These are phyloP conservation scores for Calliscelio sp. DNA, from an alignment of 2,888 invertebrate genomes.

Conservation along the genomic window DNA sequence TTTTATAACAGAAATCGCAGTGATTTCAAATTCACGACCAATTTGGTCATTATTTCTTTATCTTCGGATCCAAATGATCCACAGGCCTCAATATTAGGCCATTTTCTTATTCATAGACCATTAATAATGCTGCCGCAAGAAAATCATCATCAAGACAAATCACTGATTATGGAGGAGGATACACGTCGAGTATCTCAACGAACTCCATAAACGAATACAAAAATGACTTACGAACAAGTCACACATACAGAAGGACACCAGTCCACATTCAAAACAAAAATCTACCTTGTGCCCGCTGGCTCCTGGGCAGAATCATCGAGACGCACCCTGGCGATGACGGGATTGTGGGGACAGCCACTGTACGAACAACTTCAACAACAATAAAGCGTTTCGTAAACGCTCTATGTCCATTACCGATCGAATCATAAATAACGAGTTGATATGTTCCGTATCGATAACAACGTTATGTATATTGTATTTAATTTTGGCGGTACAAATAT, in stretches of 20 bases:
- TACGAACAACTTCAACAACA: neutral
- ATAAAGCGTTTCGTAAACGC: too few species aligned
- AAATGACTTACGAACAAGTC: slow-evolving; percentile 57
- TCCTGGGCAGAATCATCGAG: slow-evolving; percentile 5
- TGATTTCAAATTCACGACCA: too few species aligned
- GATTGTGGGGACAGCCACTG: slow-evolving; percentile 5
- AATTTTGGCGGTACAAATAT: too few species aligned
- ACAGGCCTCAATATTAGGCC: slow-evolving; percentile 1
- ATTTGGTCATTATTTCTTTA: neutral
- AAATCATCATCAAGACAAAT: slow-evolving; percentile 1
- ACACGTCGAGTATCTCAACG: slow-evolving; percentile 2
- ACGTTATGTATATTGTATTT: too few species aligned
- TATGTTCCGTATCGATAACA: too few species aligned
- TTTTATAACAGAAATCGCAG: too few species aligned
- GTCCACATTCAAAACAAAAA: too few species aligned
- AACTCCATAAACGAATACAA: slow-evolving; percentile 35
- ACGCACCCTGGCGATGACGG: slow-evolving; percentile 21
- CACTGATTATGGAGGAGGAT: neutral
- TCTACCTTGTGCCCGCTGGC: slow-evolving; percentile 2
- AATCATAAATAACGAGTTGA: too few species aligned
- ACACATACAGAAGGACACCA: neutral
- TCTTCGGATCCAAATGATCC: slow-evolving; percentile 21
- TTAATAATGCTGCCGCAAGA: slow-evolving; percentile 4
- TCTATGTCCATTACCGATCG: too few species aligned
- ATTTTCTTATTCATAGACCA: slow-evolving; percentile 15